These are phyloP conservation scores for Limnephilus lunatus DNA, from an alignment of 2,888 invertebrate species.

Conservation along the genomic window DNA sequence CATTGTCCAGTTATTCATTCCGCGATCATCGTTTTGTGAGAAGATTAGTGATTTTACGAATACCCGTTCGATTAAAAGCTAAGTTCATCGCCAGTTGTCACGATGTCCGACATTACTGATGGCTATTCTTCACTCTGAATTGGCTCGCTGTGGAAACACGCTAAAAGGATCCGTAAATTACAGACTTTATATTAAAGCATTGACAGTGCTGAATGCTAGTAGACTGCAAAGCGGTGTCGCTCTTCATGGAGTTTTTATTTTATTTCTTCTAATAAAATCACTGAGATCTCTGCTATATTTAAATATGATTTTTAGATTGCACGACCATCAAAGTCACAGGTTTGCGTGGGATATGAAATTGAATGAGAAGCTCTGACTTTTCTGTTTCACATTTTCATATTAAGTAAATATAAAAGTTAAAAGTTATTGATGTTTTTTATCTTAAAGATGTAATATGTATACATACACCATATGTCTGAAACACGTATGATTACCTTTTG, in stretches of 20 bases:
- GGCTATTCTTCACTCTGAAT: background rate
- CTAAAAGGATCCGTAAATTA: background rate
- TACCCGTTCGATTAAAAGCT: background rate
- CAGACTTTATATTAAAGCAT: background rate
- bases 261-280: background rate
- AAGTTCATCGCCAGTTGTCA: background rate
- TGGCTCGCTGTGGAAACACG: background rate
- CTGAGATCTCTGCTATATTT: background rate
- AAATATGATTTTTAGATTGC: background rate
- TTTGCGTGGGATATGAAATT: no score
- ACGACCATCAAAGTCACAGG: background rate
- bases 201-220: background rate
- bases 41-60: background rate
- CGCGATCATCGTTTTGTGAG: background rate
- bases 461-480: no score
- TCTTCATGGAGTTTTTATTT: no score
- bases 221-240: background rate
- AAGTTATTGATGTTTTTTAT: no score
- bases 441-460: no score
- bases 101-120: conserved; percentile 2
- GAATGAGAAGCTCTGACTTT: no score
- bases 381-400: no score
- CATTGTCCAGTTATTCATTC: background rate
- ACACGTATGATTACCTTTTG: no score
- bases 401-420: no score